Evolutionary conservation across 2,113 vertebrate genomes (phyloP).

Genomic region (Choloepus hoffmanni): DNA sequence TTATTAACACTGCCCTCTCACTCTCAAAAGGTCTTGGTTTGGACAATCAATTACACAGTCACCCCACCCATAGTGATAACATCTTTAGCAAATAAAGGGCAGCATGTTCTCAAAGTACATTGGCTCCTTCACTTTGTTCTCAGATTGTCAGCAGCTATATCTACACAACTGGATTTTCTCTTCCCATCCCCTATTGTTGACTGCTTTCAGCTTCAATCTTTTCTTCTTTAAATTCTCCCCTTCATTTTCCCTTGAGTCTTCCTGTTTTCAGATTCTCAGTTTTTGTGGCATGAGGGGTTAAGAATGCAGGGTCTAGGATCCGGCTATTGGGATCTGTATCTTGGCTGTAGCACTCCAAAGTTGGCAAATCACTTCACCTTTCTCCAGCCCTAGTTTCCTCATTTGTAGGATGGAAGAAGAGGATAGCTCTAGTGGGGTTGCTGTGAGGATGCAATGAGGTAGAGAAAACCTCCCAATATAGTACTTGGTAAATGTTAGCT

Average conservation of each 20-base stretch:
- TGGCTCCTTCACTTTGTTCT: not conserved
- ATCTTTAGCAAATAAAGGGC: not conserved
- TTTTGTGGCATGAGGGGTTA: not conserved
- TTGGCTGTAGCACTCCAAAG: too few species aligned
- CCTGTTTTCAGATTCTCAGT: not conserved
- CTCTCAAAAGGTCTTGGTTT: not conserved
- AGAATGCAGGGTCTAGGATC: not conserved
- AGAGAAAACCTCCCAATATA: too few species aligned
- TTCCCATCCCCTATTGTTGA: not conserved
- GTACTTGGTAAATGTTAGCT: not conserved
- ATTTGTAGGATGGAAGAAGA: not conserved
- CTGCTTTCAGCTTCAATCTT: not conserved
- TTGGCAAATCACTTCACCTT: not conserved
- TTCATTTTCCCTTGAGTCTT: not conserved
- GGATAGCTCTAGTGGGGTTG: not conserved
- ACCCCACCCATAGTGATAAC: too few species aligned
- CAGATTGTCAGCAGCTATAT: not conserved
- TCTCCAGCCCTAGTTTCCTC: not conserved
- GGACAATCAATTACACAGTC: not conserved
- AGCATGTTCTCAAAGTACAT: not conserved
- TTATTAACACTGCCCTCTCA: not conserved
- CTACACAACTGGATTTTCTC: not conserved
- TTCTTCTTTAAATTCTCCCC: not conserved
- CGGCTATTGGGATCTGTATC: fast-evolving
- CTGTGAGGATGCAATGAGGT: too few species aligned